phyloP scores from a whole-genome alignment of 2,888 invertebrate species.

The Sthenelais limicola region DNA sequence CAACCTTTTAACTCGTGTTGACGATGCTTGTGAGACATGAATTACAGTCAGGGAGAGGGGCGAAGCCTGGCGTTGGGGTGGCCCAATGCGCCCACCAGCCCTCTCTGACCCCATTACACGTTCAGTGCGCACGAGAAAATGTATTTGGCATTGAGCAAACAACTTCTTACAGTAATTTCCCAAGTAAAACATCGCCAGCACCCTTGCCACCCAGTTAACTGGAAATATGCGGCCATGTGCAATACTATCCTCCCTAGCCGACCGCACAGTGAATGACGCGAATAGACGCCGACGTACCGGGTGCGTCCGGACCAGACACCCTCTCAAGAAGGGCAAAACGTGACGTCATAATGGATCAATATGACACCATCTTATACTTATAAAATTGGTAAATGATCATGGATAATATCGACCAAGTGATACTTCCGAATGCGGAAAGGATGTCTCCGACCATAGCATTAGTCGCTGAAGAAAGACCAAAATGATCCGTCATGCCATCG shows the following conservation, averaged over 20 bases:
- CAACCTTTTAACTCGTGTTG: conserved; percentile 33
- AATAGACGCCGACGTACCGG: conserved; percentile 7
- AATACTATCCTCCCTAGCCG: conserved; percentile 17
- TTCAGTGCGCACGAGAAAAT: conserved; percentile 27
- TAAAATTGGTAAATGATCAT: too few species aligned
- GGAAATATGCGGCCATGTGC: neutral
- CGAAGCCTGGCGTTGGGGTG: conserved; percentile 1
- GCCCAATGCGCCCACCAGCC: conserved; percentile 20
- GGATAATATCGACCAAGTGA: too few species aligned
- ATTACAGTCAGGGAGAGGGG: neutral
- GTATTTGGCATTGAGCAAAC: conserved; percentile 25
- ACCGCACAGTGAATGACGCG: conserved; percentile 12
- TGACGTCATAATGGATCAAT: conserved; percentile 25
- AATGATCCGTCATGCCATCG: too few species aligned
- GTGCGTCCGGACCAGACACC: neutral
- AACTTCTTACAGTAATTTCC: conserved; percentile 25
- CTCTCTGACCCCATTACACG: conserved; percentile 36
- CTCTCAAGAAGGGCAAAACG: neutral
- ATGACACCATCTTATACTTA: too few species aligned
- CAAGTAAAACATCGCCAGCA: conserved; percentile 26
- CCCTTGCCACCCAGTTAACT: neutral
- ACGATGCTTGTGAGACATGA: neutral
- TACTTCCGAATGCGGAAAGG: too few species aligned
- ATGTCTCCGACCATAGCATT: too few species aligned
- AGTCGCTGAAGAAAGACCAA: too few species aligned